These are phyloP conservation scores for Tragelaphus buxtoni DNA, from an alignment of 2,113 vertebrate genomes.

Conservation along the genomic window DNA sequence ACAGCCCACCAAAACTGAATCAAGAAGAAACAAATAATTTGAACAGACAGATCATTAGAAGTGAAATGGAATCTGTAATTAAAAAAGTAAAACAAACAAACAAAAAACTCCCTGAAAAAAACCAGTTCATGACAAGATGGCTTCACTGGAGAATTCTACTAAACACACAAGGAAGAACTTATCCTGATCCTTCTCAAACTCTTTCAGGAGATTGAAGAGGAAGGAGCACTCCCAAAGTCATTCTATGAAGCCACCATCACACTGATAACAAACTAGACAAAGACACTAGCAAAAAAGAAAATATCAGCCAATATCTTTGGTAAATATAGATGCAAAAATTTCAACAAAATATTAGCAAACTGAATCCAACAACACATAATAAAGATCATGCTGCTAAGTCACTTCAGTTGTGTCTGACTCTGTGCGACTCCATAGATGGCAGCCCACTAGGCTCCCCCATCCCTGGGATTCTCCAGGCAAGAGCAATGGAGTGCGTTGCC, in stretches of 20 bases:
- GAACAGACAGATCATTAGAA: not conserved
- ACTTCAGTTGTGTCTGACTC: too few species aligned
- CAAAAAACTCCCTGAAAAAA: not conserved
- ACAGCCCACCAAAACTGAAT: not conserved
- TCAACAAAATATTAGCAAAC: not conserved
- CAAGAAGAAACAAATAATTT: not conserved
- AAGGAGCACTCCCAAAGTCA: not conserved
- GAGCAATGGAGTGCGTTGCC: too few species aligned
- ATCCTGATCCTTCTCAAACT: not conserved
- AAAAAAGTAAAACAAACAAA: not conserved
- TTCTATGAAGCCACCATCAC: not conserved
- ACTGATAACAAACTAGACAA: not conserved
- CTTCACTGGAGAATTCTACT: not conserved
- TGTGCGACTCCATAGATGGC: too few species aligned
- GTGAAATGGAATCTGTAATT: not conserved
- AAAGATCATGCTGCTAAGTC: not conserved
- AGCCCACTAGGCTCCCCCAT: too few species aligned
- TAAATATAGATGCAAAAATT: not conserved
- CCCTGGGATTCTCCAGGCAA: too few species aligned
- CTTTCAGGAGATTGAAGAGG: not conserved
- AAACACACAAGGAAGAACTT: not conserved
- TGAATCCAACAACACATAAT: not conserved
- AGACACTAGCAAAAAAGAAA: not conserved
- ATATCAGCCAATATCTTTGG: not conserved
- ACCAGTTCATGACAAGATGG: not conserved